Percentiles rank a stretch among this genome's conserved stretches.
Conservation (phyloP, 1,140 invertebrate genomes). For the Macrobrachium rosenbergii region DNA sequence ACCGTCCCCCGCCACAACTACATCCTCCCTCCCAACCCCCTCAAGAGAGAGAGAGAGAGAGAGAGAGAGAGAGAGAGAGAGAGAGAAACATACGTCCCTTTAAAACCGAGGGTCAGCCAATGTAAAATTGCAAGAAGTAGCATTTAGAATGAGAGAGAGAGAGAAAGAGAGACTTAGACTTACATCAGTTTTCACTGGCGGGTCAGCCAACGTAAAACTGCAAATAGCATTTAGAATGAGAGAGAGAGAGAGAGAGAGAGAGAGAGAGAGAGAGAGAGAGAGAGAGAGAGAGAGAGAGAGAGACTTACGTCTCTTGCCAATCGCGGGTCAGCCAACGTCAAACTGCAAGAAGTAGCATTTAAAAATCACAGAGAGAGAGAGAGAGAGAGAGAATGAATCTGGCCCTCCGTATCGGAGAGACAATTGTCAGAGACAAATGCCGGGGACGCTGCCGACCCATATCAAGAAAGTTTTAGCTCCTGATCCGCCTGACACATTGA, state of each 20-base stretch:
- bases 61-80: constrained; percentile 27
- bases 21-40: neutral
- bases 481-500: too few relatives aligned
- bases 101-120: too few relatives aligned
- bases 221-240: too few relatives aligned
- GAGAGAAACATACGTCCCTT: neutral
- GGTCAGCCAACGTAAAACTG: too few relatives aligned
- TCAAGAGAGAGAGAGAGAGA: neutral
- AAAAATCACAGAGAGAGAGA: constrained; percentile 25
- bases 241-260: too few relatives aligned
- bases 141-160: constrained; percentile 25
- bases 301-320: too few relatives aligned
- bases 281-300: constrained; percentile 27
- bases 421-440: too few relatives aligned
- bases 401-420: too few relatives aligned
- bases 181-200: too few relatives aligned
- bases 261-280: neutral
- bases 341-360: neutral
- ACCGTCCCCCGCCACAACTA: neutral
- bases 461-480: too few relatives aligned
- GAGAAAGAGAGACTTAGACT: constrained; percentile 44
- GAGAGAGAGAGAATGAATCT: constrained; percentile 33
- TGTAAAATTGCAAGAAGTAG: neutral
- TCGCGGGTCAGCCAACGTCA: too few relatives aligned
- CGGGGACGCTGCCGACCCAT: too few relatives aligned